Conservation (phyloP, 2,888 invertebrate species). For the Amphipyra tragopoginis region DNA sequence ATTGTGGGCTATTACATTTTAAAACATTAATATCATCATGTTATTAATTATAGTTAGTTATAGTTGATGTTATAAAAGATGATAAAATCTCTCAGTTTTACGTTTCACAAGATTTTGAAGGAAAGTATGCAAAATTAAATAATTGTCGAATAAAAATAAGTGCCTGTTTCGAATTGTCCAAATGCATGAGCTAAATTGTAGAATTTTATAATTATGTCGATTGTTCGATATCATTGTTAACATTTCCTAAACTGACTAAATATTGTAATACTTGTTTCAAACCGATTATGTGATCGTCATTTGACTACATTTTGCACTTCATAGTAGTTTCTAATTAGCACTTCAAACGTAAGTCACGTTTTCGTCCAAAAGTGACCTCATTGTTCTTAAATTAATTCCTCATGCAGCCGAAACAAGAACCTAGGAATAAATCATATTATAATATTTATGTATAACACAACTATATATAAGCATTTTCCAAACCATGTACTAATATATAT, state of each 20-base stretch:
- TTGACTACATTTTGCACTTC: no score
- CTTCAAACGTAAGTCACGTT: no score
- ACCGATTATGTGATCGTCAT: no score
- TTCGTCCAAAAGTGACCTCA: not conserved
- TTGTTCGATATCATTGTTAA: conserved; percentile 6
- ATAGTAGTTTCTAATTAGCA: no score
- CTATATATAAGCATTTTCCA: conserved; percentile 18
- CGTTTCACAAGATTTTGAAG: not conserved
- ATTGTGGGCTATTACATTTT: no score
- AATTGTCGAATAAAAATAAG: conserved; percentile 14
- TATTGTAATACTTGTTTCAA: not conserved
- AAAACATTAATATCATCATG: no score
- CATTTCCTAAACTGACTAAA: not conserved
- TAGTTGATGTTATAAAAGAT: no score
- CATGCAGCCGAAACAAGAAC: conserved; percentile 2
- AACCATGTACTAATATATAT: conserved; percentile 22
- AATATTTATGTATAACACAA: not conserved
- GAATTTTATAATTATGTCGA: not conserved
- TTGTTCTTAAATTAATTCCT: not conserved
- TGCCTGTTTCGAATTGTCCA: conserved; percentile 42
- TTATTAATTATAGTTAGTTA: no score
- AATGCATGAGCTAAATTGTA: conserved; percentile 7
- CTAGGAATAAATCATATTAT: not conserved
- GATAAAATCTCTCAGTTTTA: not conserved
- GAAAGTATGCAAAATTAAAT: not conserved